Evolutionary conservation across 2,113 vertebrate genomes (phyloP).

Genomic region (Gobius niger): DNA sequence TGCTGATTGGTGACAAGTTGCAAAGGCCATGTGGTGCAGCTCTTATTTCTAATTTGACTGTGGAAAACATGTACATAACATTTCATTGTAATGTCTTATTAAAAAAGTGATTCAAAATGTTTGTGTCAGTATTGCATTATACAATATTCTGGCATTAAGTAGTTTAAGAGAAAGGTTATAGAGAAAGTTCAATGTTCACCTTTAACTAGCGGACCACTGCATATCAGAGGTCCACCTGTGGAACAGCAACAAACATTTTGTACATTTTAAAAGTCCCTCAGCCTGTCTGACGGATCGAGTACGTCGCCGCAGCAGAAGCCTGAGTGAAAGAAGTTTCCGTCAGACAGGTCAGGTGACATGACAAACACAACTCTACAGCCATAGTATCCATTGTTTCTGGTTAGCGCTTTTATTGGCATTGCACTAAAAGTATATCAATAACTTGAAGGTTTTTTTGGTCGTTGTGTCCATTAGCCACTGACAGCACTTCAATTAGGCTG

Average conservation of each 20-base stretch:
- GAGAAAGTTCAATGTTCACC: not conserved
- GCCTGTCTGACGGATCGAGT: not conserved
- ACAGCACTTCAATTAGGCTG: conserved; percentile 62
- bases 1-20: conserved; percentile 63
- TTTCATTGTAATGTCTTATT: conserved; percentile 84
- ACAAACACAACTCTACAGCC: conserved; percentile 14
- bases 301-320: conserved; percentile 21
- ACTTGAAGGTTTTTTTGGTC: not conserved
- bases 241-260: not conserved
- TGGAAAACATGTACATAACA: conserved; percentile 78
- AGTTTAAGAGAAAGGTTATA: conserved; percentile 2
- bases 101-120: conserved; percentile 81
- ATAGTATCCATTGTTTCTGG: conserved; percentile 10
- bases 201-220: not conserved
- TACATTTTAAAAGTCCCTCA: not conserved
- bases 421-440: not conserved
- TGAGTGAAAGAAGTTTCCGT: conserved; percentile 55
- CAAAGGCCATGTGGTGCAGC: conserved; percentile 64
- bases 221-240: too few species aligned
- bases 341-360: conserved; percentile 60
- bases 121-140: conserved; percentile 48
- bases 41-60: conserved; percentile 75
- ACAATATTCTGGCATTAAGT: conserved; percentile 1
- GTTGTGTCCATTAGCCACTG: conserved; percentile 39
- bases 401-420: not conserved